Evolutionary conservation across 1,140 invertebrate species (phyloP).

Genomic region (Grapholita molesta): DNA sequence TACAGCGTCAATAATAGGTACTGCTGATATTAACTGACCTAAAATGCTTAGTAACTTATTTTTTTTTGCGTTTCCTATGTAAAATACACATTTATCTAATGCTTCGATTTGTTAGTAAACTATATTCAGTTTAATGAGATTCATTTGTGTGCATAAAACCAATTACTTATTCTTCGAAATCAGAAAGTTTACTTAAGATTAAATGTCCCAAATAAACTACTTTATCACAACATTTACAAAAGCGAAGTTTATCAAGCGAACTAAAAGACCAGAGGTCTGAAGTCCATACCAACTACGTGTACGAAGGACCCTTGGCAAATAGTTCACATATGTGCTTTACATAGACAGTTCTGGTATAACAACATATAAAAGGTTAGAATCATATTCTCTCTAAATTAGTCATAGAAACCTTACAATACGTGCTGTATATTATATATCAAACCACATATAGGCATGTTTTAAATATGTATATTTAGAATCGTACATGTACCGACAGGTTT

Average conservation of each 20-base stretch:
- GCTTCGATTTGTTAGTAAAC: background rate
- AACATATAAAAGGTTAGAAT: constrained; percentile 55
- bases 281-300: background rate
- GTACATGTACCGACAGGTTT: background rate
- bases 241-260: constrained; percentile 35
- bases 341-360: constrained; percentile 39
- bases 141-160: constrained; percentile 2
- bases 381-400: constrained; percentile 47
- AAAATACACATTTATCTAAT: background rate
- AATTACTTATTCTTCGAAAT: background rate
- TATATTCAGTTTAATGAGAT: background rate
- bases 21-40: background rate
- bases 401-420: constrained; percentile 33
- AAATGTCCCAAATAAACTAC: constrained; percentile 12
- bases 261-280: constrained; percentile 27
- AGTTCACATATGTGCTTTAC: background rate
- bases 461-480: background rate
- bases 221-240: constrained; percentile 52
- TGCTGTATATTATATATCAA: constrained; percentile 15
- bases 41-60: too few relatives aligned
- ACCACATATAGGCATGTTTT: constrained; percentile 5
- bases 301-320: background rate
- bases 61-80: background rate
- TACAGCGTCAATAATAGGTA: background rate
- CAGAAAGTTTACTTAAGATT: background rate